Evolutionary conservation across 2,888 invertebrate genomes (phyloP).

Genomic region (Polylopha cassiicola): DNA sequence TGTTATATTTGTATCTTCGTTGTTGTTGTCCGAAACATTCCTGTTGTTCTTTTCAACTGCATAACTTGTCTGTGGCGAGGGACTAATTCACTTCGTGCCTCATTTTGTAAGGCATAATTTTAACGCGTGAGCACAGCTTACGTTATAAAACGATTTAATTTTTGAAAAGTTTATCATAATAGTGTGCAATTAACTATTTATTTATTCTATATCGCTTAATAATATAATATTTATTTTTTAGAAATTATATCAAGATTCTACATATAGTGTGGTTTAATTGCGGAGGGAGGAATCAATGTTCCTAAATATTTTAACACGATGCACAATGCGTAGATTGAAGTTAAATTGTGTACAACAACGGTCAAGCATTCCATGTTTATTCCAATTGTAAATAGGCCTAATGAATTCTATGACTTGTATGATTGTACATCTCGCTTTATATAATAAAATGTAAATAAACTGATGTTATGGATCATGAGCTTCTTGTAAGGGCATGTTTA

Average conservation of each 20-base stretch:
- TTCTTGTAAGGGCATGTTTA: constrained; percentile 54
- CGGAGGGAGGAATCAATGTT: constrained; percentile 65
- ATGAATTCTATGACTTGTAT: constrained; percentile 61
- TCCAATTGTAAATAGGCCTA: constrained; percentile 77
- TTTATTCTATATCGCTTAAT: constrained; percentile 71
- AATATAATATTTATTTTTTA: constrained; percentile 73
- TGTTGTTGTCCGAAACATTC: constrained; percentile 67
- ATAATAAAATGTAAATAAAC: constrained; percentile 66
- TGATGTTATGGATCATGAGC: constrained; percentile 49
- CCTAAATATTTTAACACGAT: constrained; percentile 63
- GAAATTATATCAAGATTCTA: constrained; percentile 59
- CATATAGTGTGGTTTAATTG: constrained; percentile 42
- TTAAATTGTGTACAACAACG: constrained; percentile 60
- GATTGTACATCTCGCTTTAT: constrained; percentile 68
- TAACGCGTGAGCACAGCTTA: constrained; percentile 60
- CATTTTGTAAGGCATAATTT: constrained; percentile 46
- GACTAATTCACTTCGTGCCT: constrained; percentile 55
- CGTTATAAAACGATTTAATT: constrained; percentile 52
- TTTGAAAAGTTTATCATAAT: constrained; percentile 63
- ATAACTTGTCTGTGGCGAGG: constrained; percentile 37
- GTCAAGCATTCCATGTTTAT: constrained; percentile 74
- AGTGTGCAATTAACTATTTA: constrained; percentile 71
- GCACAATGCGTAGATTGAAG: constrained; percentile 57
- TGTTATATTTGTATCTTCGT: constrained; percentile 58
- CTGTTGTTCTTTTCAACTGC: constrained; percentile 55